Evolutionary conservation across 2,888 invertebrate genomes (phyloP).

Genomic region (Standfussiana lucernea): DNA sequence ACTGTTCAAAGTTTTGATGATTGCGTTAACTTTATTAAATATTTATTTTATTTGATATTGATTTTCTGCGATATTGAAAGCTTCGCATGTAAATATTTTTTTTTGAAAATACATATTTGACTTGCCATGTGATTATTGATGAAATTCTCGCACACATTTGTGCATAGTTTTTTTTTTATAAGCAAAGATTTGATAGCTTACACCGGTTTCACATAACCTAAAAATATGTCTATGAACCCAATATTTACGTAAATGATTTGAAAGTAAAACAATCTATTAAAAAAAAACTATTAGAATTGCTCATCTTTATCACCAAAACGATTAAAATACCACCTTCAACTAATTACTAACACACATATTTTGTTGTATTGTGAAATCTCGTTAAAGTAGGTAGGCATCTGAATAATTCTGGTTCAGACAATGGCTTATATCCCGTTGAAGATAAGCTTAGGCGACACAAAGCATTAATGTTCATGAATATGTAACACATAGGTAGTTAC

Average conservation of each 20-base stretch:
- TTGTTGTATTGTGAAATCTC: slow-evolving; percentile 6
- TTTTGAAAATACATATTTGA: background rate
- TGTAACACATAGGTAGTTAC: slow-evolving; percentile 17
- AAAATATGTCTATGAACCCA: background rate
- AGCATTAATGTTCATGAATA: slow-evolving; percentile 46
- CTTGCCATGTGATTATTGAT: background rate
- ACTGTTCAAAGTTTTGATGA: background rate
- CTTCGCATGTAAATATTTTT: background rate
- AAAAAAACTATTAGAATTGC: background rate
- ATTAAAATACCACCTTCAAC: slow-evolving; percentile 3
- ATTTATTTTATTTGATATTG: background rate
- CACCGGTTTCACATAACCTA: background rate
- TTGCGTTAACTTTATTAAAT: background rate
- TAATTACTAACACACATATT: background rate
- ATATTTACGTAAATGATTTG: background rate
- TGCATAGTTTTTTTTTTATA: background rate
- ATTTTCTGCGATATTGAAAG: background rate
- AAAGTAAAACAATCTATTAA: background rate
- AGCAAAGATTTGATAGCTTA: background rate
- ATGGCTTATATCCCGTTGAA: slow-evolving; percentile 39
- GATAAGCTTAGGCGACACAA: slow-evolving; percentile 37
- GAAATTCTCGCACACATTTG: no score
- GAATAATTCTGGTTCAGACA: slow-evolving; percentile 34
- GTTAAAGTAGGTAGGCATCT: slow-evolving; percentile 21
- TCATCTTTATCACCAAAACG: background rate